Evolutionary conservation across 2,888 invertebrate species (phyloP), one percentile per base, ranked within the genome.

Genomic region (Drosophila nr. medialis): DNA sequence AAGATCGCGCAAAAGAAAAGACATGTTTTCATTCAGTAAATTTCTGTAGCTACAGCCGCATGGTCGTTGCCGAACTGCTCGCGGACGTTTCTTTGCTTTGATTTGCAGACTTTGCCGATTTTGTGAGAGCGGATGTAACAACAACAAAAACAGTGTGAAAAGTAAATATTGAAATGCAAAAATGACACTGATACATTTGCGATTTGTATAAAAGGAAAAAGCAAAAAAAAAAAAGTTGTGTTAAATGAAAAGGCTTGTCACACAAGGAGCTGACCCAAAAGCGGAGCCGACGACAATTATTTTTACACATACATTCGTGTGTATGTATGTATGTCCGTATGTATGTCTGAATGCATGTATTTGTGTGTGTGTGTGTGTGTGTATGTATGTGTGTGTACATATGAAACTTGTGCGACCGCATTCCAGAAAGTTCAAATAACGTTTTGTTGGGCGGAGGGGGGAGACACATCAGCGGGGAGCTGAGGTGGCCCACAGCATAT

Each of bases 1-100:
- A 89, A 87, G 91, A 91, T 91, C 89, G 78, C 76, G 78, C 81
- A 90, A 91, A 91, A 86, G 91, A 91, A 91, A 91, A 85, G 81
- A 82, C 81, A 90, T 80, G 90, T 90, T 91, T 91, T 91, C 91
- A 91, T 91, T 91, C 91, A 91, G 85, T 90, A 91, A 91, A 83
- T 86, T 89, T 84, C 78, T 81, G 91, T 89, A 81, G 86, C 81
- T 82, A 83, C 83, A 80, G 77, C 79, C 83, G 87, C 85, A 86
- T 90, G 91, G 90, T 81, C 75, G 81, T 78, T 34, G 62, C 32
- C 24, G 36, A 55, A 71, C 64, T 67, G 63, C 40, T 45, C 75
- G 72, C 75, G 73, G 74, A 80, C 49, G 64, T 65, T 67, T 72
- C 29, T 24, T 24, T 24, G 15, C 49, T 58, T 61, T 48, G 64